These are phyloP conservation scores for Acrocephalus arundinaceus DNA, from an alignment of 2,113 vertebrate species.

Conservation along the genomic window DNA sequence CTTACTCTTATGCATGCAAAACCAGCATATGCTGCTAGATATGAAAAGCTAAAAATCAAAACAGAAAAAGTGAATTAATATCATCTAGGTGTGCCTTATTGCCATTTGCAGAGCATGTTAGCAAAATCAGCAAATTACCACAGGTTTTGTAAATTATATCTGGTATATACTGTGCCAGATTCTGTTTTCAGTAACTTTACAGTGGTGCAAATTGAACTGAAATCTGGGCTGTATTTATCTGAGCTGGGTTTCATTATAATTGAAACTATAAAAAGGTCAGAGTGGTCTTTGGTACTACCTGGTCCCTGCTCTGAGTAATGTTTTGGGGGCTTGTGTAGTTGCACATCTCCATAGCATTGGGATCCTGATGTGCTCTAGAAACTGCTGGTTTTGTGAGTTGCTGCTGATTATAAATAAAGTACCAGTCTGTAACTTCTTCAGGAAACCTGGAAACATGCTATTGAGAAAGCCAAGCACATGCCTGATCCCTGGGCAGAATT, in stretches of 20 bases:
- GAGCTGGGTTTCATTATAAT: neutral
- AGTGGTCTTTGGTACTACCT: neutral
- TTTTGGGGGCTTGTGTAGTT: neutral
- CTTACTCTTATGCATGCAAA: neutral
- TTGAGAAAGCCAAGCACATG: conserved; percentile 93
- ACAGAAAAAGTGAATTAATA: neutral
- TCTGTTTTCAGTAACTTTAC: neutral
- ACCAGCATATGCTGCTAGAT: neutral
- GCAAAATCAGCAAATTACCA: neutral
- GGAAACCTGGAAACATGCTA: conserved; percentile 92
- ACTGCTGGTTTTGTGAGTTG: neutral
- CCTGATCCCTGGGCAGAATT: conserved; percentile 98
- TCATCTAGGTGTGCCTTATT: neutral
- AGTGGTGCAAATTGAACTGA: neutral
- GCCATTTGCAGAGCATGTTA: neutral
- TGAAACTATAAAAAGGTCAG: neutral
- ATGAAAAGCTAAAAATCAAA: neutral
- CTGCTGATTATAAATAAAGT: neutral
- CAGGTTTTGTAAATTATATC: neutral
- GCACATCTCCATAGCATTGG: neutral
- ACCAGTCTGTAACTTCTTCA: conserved; percentile 53
- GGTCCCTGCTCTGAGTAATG: neutral
- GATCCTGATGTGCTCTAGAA: neutral
- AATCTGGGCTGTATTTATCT: neutral
- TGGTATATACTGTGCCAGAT: neutral